These are phyloP conservation scores for Limenitis camilla DNA, from an alignment of 2,888 invertebrate genomes.

Conservation along the genomic window DNA sequence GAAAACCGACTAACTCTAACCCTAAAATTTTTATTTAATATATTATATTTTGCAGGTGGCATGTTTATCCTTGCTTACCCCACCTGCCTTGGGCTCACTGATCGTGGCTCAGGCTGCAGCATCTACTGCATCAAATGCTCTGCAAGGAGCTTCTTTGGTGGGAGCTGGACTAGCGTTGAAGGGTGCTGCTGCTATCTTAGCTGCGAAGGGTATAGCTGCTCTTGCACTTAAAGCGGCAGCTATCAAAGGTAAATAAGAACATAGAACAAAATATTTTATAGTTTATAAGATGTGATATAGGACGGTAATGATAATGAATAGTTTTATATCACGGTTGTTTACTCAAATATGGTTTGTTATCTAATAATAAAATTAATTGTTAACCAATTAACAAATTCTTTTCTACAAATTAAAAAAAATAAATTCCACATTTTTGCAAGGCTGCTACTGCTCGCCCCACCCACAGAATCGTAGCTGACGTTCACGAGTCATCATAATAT, in stretches of 20 bases:
- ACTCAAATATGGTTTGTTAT: no score
- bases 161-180: neutral
- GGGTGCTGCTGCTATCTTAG: neutral
- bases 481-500: no score
- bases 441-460: no score
- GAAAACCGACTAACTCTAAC: no score
- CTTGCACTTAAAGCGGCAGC: constrained; percentile 1
- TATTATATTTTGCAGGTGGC: constrained; percentile 42
- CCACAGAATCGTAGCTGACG: no score
- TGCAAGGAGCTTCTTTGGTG: neutral
- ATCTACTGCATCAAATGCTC: neutral
- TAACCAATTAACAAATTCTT: no score
- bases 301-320: no score
- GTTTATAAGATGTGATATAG: neutral
- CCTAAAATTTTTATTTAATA: no score
- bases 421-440: no score
- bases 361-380: no score
- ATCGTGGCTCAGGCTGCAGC: constrained; percentile 26
- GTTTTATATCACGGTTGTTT: no score
- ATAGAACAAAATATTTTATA: neutral
- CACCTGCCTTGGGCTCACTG: constrained; percentile 32
- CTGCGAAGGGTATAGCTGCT: neutral
- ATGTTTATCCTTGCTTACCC: constrained; percentile 35
- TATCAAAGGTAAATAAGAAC: neutral
- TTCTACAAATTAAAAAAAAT: no score